These are phyloP conservation scores for Trichechus manatus DNA, from an alignment of 2,113 vertebrate genomes.

Conservation along the genomic window DNA sequence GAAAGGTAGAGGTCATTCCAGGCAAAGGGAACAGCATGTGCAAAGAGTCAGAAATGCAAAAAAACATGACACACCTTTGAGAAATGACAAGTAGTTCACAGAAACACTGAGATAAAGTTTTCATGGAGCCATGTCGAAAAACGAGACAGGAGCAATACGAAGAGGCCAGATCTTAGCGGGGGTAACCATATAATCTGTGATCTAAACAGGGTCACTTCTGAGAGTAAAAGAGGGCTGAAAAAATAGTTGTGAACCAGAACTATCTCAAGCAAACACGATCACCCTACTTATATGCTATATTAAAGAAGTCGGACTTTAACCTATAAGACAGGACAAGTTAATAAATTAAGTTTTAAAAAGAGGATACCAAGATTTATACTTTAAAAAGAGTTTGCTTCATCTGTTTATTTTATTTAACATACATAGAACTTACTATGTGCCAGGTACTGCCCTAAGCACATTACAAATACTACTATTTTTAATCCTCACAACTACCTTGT, in stretches of 20 bases:
- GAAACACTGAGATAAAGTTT: neutral
- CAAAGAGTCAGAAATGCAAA: neutral
- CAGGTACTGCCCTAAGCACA: neutral
- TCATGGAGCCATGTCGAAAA: neutral
- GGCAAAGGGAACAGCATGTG: too few relatives aligned
- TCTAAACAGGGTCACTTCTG: neutral
- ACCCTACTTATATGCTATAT: neutral
- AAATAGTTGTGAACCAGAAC: slow-evolving; percentile 10
- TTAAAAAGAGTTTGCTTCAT: neutral
- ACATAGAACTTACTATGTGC: neutral
- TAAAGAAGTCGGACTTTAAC: neutral
- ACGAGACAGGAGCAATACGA: neutral
- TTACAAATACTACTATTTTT: neutral
- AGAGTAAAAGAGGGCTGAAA: neutral
- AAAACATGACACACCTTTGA: neutral
- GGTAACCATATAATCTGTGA: neutral
- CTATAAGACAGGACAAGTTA: neutral
- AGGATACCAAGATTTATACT: slow-evolving; percentile 7
- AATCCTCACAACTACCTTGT: slow-evolving; percentile 19
- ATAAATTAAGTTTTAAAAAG: slow-evolving; percentile 7
- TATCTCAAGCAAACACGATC: neutral
- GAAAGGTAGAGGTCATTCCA: neutral
- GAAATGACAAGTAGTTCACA: slow-evolving; percentile 10
- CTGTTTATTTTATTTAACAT: slow-evolving; percentile 31
- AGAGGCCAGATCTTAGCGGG: neutral